Evolutionary conservation across 2,113 vertebrate species (phyloP).

Genomic region (Hystrix cristata): DNA sequence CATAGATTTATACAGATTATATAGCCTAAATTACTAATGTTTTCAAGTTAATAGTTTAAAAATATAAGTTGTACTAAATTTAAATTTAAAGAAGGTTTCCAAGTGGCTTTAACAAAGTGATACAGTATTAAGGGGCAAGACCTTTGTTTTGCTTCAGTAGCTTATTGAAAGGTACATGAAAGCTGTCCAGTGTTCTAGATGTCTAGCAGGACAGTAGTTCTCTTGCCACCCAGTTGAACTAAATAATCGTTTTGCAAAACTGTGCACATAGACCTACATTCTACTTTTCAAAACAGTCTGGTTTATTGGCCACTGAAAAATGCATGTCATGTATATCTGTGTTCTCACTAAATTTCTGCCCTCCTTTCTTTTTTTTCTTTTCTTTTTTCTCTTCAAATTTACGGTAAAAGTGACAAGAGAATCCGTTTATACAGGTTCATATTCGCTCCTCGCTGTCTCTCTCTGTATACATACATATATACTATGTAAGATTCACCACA

Average conservation of each 20-base stretch:
- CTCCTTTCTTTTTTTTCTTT: background rate
- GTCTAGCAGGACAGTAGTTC: background rate
- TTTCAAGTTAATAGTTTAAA: constrained; percentile 48
- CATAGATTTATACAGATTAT: background rate
- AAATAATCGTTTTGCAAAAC: constrained; percentile 5
- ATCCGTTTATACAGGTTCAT: background rate
- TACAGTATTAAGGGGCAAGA: background rate
- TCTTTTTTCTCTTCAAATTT: background rate
- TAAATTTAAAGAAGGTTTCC: background rate
- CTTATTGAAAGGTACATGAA: background rate
- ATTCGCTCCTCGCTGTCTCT: background rate
- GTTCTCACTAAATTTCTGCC: background rate
- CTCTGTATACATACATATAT: background rate
- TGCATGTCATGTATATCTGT: background rate
- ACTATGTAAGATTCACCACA: background rate
- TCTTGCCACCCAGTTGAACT: background rate
- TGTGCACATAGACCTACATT: background rate
- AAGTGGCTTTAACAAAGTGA: background rate
- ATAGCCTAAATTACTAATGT: background rate
- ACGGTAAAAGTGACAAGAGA: background rate
- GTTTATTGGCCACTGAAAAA: background rate
- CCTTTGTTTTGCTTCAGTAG: background rate
- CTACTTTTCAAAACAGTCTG: background rate
- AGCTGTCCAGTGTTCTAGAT: background rate
- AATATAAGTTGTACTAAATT: background rate